phyloP scores from a whole-genome alignment of 2,797 vertebrate genomes.

The Alca torda region DNA sequence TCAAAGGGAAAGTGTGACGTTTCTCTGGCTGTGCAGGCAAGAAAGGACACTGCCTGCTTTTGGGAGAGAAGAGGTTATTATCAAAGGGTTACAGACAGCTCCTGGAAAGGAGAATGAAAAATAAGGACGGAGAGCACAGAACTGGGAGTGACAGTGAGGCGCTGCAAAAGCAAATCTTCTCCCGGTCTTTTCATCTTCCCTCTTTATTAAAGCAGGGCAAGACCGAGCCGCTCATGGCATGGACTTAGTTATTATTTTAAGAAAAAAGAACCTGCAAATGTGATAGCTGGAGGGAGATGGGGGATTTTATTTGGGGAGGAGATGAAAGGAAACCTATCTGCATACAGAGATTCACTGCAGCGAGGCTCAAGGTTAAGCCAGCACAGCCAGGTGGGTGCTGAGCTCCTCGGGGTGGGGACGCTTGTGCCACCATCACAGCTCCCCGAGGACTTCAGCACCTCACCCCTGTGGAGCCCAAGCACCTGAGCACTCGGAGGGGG shows the following conservation, averaged over 20 bases:
- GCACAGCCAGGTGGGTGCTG: neutral
- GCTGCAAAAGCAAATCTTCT: neutral
- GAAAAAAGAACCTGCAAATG: neutral
- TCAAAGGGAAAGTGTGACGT: neutral
- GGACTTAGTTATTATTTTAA: neutral
- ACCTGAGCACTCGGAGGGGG: neutral
- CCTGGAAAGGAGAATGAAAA: neutral
- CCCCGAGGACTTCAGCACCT: neutral
- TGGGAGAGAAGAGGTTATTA: neutral
- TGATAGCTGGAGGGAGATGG: neutral
- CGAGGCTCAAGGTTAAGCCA: neutral
- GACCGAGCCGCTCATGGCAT: rapidly evolving
- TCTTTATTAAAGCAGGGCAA: neutral
- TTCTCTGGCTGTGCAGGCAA: neutral
- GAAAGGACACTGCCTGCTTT: neutral
- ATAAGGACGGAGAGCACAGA: neutral
- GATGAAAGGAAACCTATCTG: neutral
- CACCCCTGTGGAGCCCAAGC: rapidly evolving
- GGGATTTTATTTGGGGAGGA: neutral
- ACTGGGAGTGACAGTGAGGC: neutral
- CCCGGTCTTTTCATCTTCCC: constrained; percentile 8
- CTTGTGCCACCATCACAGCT: neutral
- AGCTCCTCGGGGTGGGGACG: rapidly evolving
- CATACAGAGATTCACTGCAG: neutral
- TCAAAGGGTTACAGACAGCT: constrained; percentile 4